Evolutionary conservation across 2,797 vertebrate genomes (phyloP), one percentile per base, ranked within the genome.

Genomic region (Crenuchus spilurus): DNA sequence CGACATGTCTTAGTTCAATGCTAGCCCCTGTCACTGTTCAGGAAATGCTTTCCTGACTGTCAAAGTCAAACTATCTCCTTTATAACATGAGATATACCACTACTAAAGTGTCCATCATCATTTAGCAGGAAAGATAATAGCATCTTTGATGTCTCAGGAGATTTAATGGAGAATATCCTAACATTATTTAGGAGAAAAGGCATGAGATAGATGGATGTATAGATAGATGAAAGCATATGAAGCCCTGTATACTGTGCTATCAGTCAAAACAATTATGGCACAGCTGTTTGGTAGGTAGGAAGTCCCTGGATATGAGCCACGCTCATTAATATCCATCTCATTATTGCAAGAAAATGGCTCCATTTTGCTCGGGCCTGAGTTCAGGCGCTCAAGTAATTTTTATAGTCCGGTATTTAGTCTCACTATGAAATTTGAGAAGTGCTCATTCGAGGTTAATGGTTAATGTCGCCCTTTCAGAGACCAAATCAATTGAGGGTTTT

Each of bases 271-370:
- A 69, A 74, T 76, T 69, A 72, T 70, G 49, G 66, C 70, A 75
- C 80, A 84, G 82, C 82, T 74, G 73, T 84, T 78, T 76, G 65
- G 57, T 37, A 73, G 75, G 75, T 70, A 61, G 69, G 63, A 70
- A 74, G 66, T 79, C 80, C 75, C 80, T 80, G 39, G 66, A 54
- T 37, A 77, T 37, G 52, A 77, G 72, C 54, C 65, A 52, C 20
- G 18, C 75, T 78, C 75, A 82, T 80, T 81, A 75, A 84, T 76
- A 78, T 84, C 80, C 70, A 76, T 74, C 82, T 79, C 48, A 68
- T 79, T 79, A 79, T 67, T 60, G 52, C 51, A 33, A 71, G 61
- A 60, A n/a, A 76, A 79, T 75, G 62, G 64, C 68, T 55, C 62
- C 44, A 67, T 67, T 75, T 74, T 62, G 55, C 44, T 22, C 26